These are phyloP conservation scores for Anas georgica DNA, from an alignment of 2,797 vertebrate genomes.

Conservation along the genomic window DNA sequence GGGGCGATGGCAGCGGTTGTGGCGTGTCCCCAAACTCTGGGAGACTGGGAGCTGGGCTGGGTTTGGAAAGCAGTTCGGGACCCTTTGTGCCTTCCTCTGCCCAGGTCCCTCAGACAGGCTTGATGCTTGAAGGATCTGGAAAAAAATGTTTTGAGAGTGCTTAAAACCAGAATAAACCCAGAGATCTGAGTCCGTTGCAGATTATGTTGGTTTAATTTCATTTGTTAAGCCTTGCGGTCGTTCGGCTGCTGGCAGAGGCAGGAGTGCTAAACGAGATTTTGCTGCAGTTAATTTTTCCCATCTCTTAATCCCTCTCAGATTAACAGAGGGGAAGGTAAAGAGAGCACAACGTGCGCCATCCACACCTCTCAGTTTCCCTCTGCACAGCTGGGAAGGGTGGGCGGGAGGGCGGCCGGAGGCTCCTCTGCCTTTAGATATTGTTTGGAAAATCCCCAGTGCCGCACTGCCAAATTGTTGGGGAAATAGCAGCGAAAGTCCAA, in stretches of 20 bases:
- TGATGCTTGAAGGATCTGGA: not conserved
- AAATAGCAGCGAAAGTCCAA: not conserved
- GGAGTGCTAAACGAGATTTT: not conserved
- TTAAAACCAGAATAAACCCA: not conserved
- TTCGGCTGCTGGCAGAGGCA: not conserved
- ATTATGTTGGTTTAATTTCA: not conserved
- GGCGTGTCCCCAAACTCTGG: not conserved
- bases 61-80: not conserved
- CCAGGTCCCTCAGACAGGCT: not conserved
- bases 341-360: not conserved
- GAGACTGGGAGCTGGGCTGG: not conserved
- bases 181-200: not conserved
- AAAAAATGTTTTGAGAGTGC: fast-evolving
- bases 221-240: not conserved
- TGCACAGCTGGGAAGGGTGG: not conserved
- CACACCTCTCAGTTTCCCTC: not conserved
- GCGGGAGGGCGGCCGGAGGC: fast-evolving
- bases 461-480: not conserved
- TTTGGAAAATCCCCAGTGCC: not conserved
- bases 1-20: not conserved
- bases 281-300: not conserved
- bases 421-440: not conserved
- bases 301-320: not conserved
- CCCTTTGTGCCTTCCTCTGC: fast-evolving
- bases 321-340: not conserved